Evolutionary conservation across 1,140 invertebrate genomes (phyloP).

Genomic region (Atta texana): DNA sequence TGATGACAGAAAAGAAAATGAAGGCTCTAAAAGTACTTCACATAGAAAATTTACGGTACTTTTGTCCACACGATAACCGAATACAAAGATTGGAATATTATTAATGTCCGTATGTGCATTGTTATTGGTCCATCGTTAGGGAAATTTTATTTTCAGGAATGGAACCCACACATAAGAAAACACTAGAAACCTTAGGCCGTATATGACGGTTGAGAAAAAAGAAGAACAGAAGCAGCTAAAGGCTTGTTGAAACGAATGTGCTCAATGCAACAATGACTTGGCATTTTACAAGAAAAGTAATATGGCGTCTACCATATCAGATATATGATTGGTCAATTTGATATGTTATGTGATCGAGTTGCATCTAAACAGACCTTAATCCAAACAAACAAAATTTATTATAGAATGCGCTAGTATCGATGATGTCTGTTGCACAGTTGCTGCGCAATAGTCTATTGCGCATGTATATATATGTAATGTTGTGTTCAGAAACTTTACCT

Average conservation of each 20-base stretch:
- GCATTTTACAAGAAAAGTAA: not conserved
- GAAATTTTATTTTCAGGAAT: not conserved
- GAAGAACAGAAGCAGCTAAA: not conserved
- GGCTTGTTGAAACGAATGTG: not conserved
- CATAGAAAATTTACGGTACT: not conserved
- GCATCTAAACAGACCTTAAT: not conserved
- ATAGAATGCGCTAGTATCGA: not conserved
- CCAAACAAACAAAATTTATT: not conserved
- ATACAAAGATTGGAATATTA: slow-evolving; percentile 1
- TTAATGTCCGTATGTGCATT: not conserved
- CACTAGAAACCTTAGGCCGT: not conserved
- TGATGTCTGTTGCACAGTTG: not conserved
- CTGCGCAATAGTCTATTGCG: not conserved
- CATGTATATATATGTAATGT: not conserved
- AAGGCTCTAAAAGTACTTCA: not conserved
- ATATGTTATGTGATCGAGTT: not conserved
- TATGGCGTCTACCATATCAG: not conserved
- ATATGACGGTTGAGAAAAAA: too few species aligned
- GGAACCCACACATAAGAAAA: not conserved
- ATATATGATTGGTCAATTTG: not conserved
- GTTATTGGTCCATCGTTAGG: slow-evolving; percentile 21
- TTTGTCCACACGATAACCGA: not conserved
- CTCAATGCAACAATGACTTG: not conserved
- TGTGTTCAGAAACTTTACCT: too few species aligned
- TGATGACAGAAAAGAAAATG: not conserved